Evolutionary conservation across 2,797 vertebrate genomes (phyloP).

Genomic region (Jordanella pulchra): DNA sequence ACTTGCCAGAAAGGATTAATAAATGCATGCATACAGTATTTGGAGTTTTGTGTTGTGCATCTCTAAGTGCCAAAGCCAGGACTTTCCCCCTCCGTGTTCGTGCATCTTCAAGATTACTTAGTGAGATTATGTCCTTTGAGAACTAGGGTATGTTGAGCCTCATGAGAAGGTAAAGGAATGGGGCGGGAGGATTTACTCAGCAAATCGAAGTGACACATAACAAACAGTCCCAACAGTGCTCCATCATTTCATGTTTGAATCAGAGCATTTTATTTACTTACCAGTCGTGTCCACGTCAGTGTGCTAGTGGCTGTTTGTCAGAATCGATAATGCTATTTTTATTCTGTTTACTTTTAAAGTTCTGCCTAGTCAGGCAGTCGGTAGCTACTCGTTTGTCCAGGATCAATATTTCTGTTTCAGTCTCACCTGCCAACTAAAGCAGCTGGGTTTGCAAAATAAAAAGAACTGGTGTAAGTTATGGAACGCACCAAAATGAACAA

Average conservation of each 20-base stretch:
- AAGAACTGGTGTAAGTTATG: constrained; percentile 60
- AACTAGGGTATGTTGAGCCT: constrained; percentile 29
- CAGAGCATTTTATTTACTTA: constrained; percentile 52
- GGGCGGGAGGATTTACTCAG: constrained; percentile 47
- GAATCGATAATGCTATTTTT: constrained; percentile 66
- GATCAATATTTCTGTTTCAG: constrained; percentile 74
- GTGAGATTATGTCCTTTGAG: constrained; percentile 41
- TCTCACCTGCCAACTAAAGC: constrained; percentile 71
- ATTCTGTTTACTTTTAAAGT: constrained; percentile 63
- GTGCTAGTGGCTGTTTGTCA: constrained; percentile 60
- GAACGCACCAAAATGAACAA: constrained; percentile 33
- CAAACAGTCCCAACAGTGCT: constrained; percentile 31
- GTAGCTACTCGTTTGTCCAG: constrained; percentile 67
- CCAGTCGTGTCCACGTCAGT: constrained; percentile 48
- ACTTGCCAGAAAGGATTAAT: constrained; percentile 70
- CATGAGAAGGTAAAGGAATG: constrained; percentile 27
- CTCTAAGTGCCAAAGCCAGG: constrained; percentile 34
- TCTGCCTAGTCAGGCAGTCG: constrained; percentile 68
- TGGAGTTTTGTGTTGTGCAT: constrained; percentile 42
- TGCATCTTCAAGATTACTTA: constrained; percentile 53
- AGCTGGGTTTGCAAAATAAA: constrained; percentile 55
- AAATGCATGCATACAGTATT: constrained; percentile 43
- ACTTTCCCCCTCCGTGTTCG: constrained; percentile 34
- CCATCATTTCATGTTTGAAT: constrained; percentile 50
- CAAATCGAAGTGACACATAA: constrained; percentile 54